phyloP scores from a whole-genome alignment of 2,888 invertebrate genomes.

The Hirtodrosophila duncani region DNA sequence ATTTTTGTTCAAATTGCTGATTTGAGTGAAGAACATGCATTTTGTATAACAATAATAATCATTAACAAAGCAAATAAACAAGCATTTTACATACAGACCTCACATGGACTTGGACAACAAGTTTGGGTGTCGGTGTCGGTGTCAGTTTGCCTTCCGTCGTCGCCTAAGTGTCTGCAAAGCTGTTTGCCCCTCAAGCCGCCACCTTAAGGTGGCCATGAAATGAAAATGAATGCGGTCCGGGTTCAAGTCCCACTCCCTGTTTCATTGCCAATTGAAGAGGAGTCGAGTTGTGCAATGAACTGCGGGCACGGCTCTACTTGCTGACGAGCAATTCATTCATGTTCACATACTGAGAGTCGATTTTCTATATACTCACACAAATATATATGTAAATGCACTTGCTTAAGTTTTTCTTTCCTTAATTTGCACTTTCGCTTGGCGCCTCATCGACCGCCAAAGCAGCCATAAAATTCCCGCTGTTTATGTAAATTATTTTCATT shows the following conservation, averaged over 20 bases:
- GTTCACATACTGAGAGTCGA: no score
- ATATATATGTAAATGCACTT: no score
- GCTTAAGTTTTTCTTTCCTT: no score
- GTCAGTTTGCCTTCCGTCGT: constrained; percentile 57
- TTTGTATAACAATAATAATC: constrained; percentile 22
- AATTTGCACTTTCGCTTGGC: constrained; percentile 35
- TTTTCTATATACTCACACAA: no score
- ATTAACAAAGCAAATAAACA: constrained; percentile 38
- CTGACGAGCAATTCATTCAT: no score
- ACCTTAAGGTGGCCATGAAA: no score
- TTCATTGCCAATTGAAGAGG: no score
- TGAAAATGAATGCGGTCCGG: no score
- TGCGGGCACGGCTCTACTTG: no score
- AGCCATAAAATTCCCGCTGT: constrained; percentile 30
- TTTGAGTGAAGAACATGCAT: constrained; percentile 17
- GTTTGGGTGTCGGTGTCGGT: constrained; percentile 18
- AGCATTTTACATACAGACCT: constrained; percentile 33
- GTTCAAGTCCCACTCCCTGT: no score
- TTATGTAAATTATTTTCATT: constrained; percentile 41
- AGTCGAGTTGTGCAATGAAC: no score
- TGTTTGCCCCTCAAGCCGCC: background rate
- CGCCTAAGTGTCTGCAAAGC: constrained; percentile 41
- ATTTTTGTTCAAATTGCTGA: constrained; percentile 36
- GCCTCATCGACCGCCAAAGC: no score
- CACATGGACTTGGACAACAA: constrained; percentile 10